Base-by-base conservation (phyloP, 2,113 vertebrate species). In the Centropus bengalensis region DNA sequence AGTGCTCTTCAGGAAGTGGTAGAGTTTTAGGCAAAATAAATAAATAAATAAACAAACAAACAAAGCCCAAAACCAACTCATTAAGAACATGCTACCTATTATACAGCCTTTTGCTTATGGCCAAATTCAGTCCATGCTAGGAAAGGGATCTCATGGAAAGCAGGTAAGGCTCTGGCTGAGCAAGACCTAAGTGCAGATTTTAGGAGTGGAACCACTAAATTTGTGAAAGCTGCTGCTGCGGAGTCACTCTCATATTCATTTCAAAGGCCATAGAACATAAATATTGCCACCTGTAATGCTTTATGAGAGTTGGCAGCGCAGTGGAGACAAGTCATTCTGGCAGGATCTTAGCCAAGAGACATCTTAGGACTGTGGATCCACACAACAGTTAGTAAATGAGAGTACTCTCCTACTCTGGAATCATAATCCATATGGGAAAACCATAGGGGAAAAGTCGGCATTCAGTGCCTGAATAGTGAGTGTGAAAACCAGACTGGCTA, bases 251-350 rank as follows among this genome's bases (percentile, higher is more conserved):
- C 49, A 33, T 75, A 86, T 60, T 91, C 68, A 40, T 93, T 95
- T 95, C 78, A 92, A 82, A 92, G 89, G 85, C 75, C 70, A 77
- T 70, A 2, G 5, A 89, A 89, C 70, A 83, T 88, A 86, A 96
- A 74, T 91, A 93, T 81, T 95, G 94, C 85, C 91, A 91, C 95
- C 80, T 94, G 95, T 74, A 91, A 88, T 95, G 85, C 78, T 91
- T 83, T 88, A 90, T 88, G 56, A 24, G 76, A 86, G 73, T 14
- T 94, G 85, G 93, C 95, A 94, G 79, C 56, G 60, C 24, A 71
- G 64, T 27, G 27, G n/a, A 90, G 85, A 74, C 85, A 84, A 89
- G 76, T 91, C 70, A 89, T 83, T 88, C 79, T 56, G 88, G 44
- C 6, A 26, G 80, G 73, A 86, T 81, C 56, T 52, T 55, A 77